Evolutionary conservation across 2,113 vertebrate genomes (phyloP), one percentile per base, ranked within the genome.

Genomic region (Plotosus lineatus): DNA sequence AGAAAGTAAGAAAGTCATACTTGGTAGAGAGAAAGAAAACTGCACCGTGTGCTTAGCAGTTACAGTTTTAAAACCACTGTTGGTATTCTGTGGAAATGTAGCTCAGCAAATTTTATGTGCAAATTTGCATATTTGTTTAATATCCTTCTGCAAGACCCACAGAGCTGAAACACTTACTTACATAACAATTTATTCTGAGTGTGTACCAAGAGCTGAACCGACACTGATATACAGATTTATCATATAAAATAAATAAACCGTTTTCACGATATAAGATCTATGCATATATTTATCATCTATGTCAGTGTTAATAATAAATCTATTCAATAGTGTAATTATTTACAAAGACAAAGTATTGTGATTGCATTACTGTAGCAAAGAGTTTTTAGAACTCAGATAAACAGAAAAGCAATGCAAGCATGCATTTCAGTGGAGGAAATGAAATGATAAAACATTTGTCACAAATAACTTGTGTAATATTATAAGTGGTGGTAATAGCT

Each of bases 381-480:
- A 78, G 66, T 31, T 51, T n/a, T 55, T 60, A 46, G 71, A n/a
- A 6, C 33, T 51, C 21, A 36, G 61, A 79, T 48, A 19, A 8
- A 71, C 31, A 58, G n/a, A 60, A 65, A 69, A 78, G 63, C 53
- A 75, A 71, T 50, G 19, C 48, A 28, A 63, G 28, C 42, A 15
- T 82, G 60, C 40, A 63, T 75, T 78, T 79, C 46, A 75, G 28
- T 44, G 50, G 61, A 85, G 60, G 74, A 72, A 82, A 69, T 44
- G 77, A 51, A 53, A 77, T 73, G 55, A 80, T 80, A 66, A 83
- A 85, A 83, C 65, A 80, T 80, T 82, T 80, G 73, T 80, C 73
- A 65, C 55, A 26, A 69, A 77, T 77, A 85, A 80, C 44, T 19
- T 46, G 48, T 75, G 72, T 63, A 36, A 61, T 73, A 33, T 75